A percentile compares a stretch with the other conserved stretches of the same genome.
Conservation (phyloP, 2,797 vertebrate genomes). For the Gymnothorax javanicus region DNA sequence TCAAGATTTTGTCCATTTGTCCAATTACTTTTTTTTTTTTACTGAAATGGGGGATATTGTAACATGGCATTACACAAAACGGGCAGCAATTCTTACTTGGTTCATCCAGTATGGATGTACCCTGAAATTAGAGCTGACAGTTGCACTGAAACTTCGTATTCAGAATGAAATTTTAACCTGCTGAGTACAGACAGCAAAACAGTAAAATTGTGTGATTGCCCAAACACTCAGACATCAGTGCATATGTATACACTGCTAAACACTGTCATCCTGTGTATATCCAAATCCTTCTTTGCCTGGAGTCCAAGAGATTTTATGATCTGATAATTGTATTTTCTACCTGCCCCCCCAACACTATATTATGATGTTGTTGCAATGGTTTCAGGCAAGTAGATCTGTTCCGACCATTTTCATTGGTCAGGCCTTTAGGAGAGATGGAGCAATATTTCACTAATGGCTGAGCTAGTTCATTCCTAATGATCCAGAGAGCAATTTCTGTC, state of each 20-base stretch:
- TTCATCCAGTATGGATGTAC: no score
- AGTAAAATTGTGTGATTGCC: no score
- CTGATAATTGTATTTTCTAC: conserved; percentile 25
- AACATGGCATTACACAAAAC: no score
- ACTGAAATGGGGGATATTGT: no score
- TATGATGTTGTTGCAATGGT: conserved; percentile 41
- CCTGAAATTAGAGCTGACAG: no score
- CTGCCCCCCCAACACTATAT: conserved; percentile 37
- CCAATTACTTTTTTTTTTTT: no score
- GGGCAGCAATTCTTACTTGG: no score
- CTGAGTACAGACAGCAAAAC: no score
- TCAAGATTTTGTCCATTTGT: no score
- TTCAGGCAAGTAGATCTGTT: conserved; percentile 42
- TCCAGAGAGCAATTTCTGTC: conserved; percentile 50
- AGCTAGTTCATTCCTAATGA: conserved; percentile 56
- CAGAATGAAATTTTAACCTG: no score
- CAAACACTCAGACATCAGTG: no score
- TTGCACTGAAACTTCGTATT: no score
- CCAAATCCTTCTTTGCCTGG: background rate
- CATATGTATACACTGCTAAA: background rate
- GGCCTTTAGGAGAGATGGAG: conserved; percentile 47
- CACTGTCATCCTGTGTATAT: background rate
- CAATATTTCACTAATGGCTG: conserved; percentile 53
- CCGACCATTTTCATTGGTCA: conserved; percentile 39
- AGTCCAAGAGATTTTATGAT: conserved; percentile 6